Conservation (phyloP, 2,888 invertebrate species). For the Mythimna albipuncta region DNA sequence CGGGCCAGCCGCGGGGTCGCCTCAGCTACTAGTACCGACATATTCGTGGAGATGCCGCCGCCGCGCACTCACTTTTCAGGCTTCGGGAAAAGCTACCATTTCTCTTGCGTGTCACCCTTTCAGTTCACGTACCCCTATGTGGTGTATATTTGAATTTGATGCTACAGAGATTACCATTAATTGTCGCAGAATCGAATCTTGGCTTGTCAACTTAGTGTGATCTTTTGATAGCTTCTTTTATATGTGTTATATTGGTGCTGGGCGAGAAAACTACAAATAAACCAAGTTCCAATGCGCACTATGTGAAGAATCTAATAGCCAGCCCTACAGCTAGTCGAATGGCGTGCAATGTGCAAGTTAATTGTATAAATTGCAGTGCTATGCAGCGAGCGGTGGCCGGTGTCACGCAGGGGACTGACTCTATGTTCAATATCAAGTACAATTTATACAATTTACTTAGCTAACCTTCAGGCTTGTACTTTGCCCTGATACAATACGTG, state of each 20-base stretch:
- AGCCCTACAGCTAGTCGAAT: conserved; percentile 1
- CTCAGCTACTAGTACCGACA: conserved; percentile 82
- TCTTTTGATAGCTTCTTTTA: conserved; percentile 32
- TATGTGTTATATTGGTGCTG: conserved; percentile 34
- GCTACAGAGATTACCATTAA: conserved; percentile 9
- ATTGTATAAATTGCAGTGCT: conserved; percentile 43
- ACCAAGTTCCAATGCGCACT: conserved; percentile 30
- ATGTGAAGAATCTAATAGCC: conserved; percentile 8
- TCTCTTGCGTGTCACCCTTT: conserved; percentile 90
- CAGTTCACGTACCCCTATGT: conserved; percentile 88
- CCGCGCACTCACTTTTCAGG: conserved; percentile 88
- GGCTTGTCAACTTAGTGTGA: conserved; percentile 29
- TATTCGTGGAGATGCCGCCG: conserved; percentile 87
- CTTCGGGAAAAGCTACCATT: conserved; percentile 90
- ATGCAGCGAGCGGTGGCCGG: conserved; percentile 17
- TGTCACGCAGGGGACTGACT: conserved; percentile 26
- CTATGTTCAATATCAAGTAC: conserved; percentile 37
- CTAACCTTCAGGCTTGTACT: conserved; percentile 24
- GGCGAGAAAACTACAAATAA: conserved; percentile 23
- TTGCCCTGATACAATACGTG: conserved; percentile 4
- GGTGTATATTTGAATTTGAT: conserved; percentile 82
- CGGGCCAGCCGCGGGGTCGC: conserved; percentile 88
- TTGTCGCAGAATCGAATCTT: conserved; percentile 22
- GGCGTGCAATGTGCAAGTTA: conserved; percentile 38
- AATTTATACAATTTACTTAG: conserved; percentile 14